Evolutionary conservation across 2,888 invertebrate genomes (phyloP).

Genomic region (Hemicrepidius hirtus): DNA sequence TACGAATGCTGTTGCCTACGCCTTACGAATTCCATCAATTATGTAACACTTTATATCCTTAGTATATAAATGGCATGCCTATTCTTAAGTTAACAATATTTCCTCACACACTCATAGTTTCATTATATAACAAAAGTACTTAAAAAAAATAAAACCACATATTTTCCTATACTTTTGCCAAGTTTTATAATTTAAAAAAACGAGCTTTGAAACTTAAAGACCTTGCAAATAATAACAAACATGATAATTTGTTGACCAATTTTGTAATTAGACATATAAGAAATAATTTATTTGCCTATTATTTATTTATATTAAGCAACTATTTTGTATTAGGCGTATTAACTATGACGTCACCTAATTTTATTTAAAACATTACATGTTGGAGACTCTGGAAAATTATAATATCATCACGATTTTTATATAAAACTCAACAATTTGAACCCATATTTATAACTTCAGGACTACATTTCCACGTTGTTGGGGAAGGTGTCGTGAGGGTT

Average conservation of each 20-base stretch:
- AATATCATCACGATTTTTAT: no score
- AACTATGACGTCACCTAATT: no score
- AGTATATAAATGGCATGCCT: background rate
- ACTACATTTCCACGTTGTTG: slow-evolving; percentile 94
- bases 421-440: no score
- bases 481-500: slow-evolving; percentile 94
- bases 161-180: background rate
- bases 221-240: background rate
- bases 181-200: background rate
- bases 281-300: background rate
- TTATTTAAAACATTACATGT: no score
- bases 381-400: no score
- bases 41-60: slow-evolving; percentile 10
- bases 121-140: no score
- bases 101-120: no score
- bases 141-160: no score
- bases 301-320: background rate
- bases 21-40: slow-evolving; percentile 15
- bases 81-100: no score
- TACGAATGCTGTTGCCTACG: slow-evolving; percentile 14
- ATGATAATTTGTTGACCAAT: no score
- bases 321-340: background rate
- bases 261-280: background rate
- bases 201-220: background rate
- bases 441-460: slow-evolving; percentile 74